Evolutionary conservation across 2,888 invertebrate species (phyloP), one percentile per base, ranked within the genome.

Genomic region (Pollenia labialis): DNA sequence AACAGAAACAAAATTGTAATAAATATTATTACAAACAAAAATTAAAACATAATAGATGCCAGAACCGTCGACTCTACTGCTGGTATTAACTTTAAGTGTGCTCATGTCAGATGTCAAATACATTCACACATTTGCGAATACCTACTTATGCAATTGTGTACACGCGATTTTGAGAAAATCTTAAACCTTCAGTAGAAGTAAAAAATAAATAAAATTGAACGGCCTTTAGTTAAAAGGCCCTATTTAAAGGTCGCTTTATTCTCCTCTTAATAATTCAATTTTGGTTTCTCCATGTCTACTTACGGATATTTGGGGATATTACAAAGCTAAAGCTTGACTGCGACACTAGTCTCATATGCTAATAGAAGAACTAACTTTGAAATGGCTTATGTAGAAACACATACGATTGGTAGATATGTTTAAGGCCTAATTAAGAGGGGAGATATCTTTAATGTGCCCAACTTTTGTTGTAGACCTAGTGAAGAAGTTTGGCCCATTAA

Each of bases 61-160:
- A 74, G 40, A 64, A 60, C 44, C 32, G 32, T 6, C 32, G 32
- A 58, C n/a, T 60, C 11, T 69, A 16, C 42, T 50, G 44, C 46
- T 14, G 46, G 56, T 52, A 80, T 46, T 66, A 71, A 68, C 81
- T 81, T 76, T 54, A 71, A 84, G 81, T 64, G 84, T 77, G 84
- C 66, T 84, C 50, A 72, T 84, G 84, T 84, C 84, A 84, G 72
- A 77, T 81, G 84, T 84, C 82, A 83, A 76, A 77, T 54, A 42
- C 74, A 80, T 76, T 58, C 32, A 77, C 48, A 64, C 56, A 44
- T 44, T 52, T 62, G 3, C 56, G 44, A 58, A 52, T 42, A 52
- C 4, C 32, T 32, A 32, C 32, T 32, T 46, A 40, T 54, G 48
- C 11, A 50, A 32, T 16, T 18, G 40, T 32, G 44, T 14, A 66